These are phyloP conservation scores for Drosophila rubida DNA, from an alignment of 2,888 invertebrate genomes.

Conservation along the genomic window DNA sequence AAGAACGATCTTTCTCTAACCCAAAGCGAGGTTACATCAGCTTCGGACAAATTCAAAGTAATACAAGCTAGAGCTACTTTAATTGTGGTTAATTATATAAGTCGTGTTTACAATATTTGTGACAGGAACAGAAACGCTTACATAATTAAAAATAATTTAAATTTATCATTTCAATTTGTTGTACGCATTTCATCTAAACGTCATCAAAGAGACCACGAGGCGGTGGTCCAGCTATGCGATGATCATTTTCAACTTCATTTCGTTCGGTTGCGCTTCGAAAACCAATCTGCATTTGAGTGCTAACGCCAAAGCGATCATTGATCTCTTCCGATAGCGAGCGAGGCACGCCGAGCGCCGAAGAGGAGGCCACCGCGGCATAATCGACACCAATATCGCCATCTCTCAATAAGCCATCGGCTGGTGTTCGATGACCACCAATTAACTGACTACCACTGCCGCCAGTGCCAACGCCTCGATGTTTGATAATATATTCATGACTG, in stretches of 20 bases:
- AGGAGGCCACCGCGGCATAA: conserved; percentile 87
- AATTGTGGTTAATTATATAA: conserved; percentile 34
- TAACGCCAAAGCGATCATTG: conserved; percentile 88
- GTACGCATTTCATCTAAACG: conserved; percentile 86
- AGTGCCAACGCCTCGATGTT: conserved; percentile 68
- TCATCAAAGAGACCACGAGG: conserved; percentile 94
- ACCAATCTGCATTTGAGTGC: conserved; percentile 86
- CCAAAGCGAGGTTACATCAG: too few relatives aligned
- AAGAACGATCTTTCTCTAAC: too few relatives aligned
- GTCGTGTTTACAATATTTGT: conserved; percentile 40
- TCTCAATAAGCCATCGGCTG: conserved; percentile 88
- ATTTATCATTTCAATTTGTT: too few relatives aligned
- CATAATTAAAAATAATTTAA: too few relatives aligned
- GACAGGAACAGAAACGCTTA: conserved; percentile 44
- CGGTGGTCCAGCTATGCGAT: conserved; percentile 88
- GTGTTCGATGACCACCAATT: conserved; percentile 55
- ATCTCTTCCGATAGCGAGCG: conserved; percentile 86
- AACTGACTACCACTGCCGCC: conserved; percentile 20
- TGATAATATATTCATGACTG: conserved; percentile 70
- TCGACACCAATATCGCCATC: conserved; percentile 90
- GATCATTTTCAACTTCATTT: conserved; percentile 81
- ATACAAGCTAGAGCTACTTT: neutral
- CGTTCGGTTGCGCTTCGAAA: conserved; percentile 76
- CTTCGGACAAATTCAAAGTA: too few relatives aligned
- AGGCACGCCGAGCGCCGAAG: conserved; percentile 82